Percentiles rank a stretch among this genome's conserved stretches.
Evolutionary conservation across 2,797 vertebrate species (phyloP).

Genomic region (Crocodylus rhombifer): DNA sequence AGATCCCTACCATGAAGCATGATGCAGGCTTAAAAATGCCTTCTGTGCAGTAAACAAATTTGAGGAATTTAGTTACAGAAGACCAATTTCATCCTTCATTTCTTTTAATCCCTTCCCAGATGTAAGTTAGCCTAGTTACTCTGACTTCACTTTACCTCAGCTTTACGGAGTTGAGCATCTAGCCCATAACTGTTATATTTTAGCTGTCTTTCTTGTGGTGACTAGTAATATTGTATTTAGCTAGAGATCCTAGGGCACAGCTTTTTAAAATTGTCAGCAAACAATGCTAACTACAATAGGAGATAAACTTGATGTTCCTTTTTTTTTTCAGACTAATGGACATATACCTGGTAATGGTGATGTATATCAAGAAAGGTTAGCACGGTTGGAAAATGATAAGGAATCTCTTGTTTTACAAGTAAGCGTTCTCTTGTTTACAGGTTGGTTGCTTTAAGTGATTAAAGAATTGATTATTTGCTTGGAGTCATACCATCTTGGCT

Average conservation of each 20-base stretch:
- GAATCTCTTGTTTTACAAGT: slow-evolving; percentile 98
- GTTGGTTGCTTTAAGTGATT: neutral
- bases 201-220: neutral
- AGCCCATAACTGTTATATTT: neutral
- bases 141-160: neutral
- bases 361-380: slow-evolving; percentile 94
- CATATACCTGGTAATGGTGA: slow-evolving; percentile 91
- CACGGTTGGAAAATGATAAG: slow-evolving; percentile 94
- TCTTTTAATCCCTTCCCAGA: slow-evolving; percentile 7
- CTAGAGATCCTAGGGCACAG: neutral
- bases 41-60: too few species aligned
- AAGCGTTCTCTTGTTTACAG: slow-evolving; percentile 19
- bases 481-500: neutral
- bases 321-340: slow-evolving; percentile 91
- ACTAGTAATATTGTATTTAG: too few species aligned
- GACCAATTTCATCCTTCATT: slow-evolving; percentile 28
- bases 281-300: neutral
- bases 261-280: neutral
- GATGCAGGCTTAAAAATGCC: too few species aligned
- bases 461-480: slow-evolving; percentile 24
- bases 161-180: neutral
- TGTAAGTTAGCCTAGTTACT: neutral
- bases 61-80: slow-evolving; percentile 38
- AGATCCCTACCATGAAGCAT: too few species aligned
- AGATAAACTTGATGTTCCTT: neutral